Conservation (phyloP, 2,888 invertebrate species). For the Ganaspis brasiliensis region DNA sequence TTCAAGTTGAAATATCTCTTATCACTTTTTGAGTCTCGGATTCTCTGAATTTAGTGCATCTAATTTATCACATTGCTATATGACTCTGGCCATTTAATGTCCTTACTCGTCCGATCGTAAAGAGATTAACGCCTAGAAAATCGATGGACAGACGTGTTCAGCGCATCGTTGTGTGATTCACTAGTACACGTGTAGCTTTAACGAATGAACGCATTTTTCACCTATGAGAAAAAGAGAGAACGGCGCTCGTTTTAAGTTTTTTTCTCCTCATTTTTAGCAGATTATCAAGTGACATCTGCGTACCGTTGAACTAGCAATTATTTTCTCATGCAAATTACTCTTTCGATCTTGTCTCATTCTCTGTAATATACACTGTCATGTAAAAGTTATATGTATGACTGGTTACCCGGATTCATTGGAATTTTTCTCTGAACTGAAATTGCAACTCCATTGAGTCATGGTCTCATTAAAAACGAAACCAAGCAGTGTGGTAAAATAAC, state of each 20-base stretch:
- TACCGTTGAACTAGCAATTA: neutral
- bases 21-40: neutral
- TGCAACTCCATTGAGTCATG: neutral
- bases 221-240: neutral
- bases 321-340: slow-evolving; percentile 21
- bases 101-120: slow-evolving; percentile 22
- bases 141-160: neutral
- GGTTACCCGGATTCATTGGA: neutral
- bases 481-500: neutral
- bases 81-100: slow-evolving; percentile 11
- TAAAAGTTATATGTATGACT: neutral
- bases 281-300: slow-evolving; percentile 2
- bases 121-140: slow-evolving; percentile 17
- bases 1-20: neutral
- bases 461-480: neutral
- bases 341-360: slow-evolving; percentile 17
- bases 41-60: neutral
- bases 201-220: neutral
- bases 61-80: neutral
- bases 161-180: neutral
- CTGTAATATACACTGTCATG: neutral
- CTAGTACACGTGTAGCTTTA: slow-evolving; percentile 11
- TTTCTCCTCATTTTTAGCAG: neutral
- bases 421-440: slow-evolving; percentile 8
- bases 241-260: neutral